Base-by-base conservation (phyloP, 2,113 vertebrate species). In the Esox niger region DNA sequence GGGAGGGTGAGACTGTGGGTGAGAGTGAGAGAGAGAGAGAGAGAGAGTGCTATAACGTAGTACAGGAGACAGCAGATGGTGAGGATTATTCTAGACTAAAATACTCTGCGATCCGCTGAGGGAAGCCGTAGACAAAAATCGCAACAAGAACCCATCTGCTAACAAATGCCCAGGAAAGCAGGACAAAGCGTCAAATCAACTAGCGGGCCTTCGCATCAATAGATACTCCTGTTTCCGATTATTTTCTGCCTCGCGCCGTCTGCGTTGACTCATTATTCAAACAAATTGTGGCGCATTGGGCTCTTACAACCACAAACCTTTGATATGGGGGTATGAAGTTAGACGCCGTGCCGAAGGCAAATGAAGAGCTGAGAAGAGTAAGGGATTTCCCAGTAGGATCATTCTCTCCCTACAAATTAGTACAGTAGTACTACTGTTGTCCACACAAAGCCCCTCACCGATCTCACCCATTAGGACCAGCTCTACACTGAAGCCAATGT, bases 21-120 rank as follows among this genome's bases (percentile, higher is more conserved):
- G 5, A 23, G 25, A 15, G 21, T 55, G 52, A 47, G 62, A 49
- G 64, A 70, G 47, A 49, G n/a, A 26, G 74, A 71, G 61, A 64
- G 65, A 68, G 59, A 35, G 64, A 66, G 69, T 21, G 49, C 66
- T 84, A 63, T 75, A 89, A 80, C 69, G 58, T 82, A 87, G 82
- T 75, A 76, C 77, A 84, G 76, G 75, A 86, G 85, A 84, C 79
- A 88, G 84, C 91, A 91, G 91, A 91, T 92, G 91, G 91, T 87
- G 81, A 75, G 88, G 89, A 92, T 92, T 91, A 91, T 88, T 87
- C 82, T 70, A 69, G 80, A 88, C 86, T 83, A 87, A 91, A 91
- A 89, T 90, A 88, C 90, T 86, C 82, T 74, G 83, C 86, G 89
- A 88, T 90, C 87, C 84, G 84, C 80, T 77, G 79, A 88, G 86